Evolutionary conservation across 2,113 vertebrate genomes (phyloP).

Genomic region (Alosa alosa): DNA sequence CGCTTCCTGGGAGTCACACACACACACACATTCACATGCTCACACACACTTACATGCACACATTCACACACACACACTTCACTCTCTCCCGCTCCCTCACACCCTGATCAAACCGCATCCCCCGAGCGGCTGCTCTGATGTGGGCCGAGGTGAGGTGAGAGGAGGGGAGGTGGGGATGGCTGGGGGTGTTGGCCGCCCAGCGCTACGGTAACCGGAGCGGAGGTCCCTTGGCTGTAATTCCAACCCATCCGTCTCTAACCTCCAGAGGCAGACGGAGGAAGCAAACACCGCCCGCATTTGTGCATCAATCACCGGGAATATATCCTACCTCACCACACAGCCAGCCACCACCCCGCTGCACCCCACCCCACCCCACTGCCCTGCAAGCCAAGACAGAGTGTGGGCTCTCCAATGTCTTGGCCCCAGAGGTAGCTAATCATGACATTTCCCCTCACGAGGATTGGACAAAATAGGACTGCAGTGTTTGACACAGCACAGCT

Average conservation of each 20-base stretch:
- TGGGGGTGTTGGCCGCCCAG: not conserved
- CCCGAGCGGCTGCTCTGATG: not conserved
- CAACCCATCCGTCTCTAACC: slow-evolving; percentile 16
- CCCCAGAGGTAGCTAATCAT: not conserved
- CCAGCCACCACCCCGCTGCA: not conserved
- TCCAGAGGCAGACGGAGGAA: slow-evolving; percentile 28
- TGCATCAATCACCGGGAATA: slow-evolving; percentile 32
- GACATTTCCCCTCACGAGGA: not conserved
- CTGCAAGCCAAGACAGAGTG: slow-evolving; percentile 5
- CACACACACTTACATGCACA: not conserved
- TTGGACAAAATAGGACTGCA: not conserved
- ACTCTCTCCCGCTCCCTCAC: not conserved
- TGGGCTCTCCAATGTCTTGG: not conserved
- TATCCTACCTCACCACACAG: slow-evolving; percentile 15
- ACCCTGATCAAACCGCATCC: not conserved
- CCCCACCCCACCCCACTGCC: not conserved
- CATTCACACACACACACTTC: not conserved
- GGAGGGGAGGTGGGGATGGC: not conserved
- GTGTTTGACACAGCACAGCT: not conserved
- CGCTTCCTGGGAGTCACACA: not conserved
- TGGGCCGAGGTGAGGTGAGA: not conserved
- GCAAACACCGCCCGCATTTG: slow-evolving; percentile 36
- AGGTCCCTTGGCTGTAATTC: slow-evolving; percentile 23
- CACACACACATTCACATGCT: not conserved
- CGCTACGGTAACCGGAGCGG: not conserved